These are phyloP conservation scores for Pseudoatta argentina DNA, from an alignment of 1,140 invertebrate genomes.

Conservation along the genomic window DNA sequence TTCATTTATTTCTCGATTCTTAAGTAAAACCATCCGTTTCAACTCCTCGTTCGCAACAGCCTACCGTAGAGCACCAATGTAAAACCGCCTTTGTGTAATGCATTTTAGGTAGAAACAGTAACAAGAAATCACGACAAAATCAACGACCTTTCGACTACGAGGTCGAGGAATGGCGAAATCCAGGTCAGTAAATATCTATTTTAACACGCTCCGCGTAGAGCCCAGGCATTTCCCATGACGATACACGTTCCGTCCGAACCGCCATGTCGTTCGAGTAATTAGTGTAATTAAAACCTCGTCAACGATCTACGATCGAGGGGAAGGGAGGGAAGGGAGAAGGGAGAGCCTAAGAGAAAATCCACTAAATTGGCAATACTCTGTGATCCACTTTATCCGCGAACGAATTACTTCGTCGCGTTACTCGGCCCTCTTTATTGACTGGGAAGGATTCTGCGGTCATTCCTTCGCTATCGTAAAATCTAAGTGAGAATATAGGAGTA, in stretches of 20 bases:
- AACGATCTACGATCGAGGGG: constrained; percentile 57
- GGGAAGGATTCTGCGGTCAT: constrained; percentile 66
- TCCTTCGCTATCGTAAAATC: constrained; percentile 50
- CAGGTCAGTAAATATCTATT: constrained; percentile 85
- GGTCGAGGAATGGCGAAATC: constrained; percentile 88
- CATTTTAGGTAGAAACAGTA: constrained; percentile 81
- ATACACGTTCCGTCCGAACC: constrained; percentile 61
- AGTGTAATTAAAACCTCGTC: constrained; percentile 78
- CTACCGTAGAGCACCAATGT: constrained; percentile 50
- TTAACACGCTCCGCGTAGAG: constrained; percentile 65
- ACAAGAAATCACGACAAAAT: constrained; percentile 79
- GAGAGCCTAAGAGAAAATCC: constrained; percentile 66
- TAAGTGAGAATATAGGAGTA: not conserved
- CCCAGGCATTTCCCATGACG: constrained; percentile 71
- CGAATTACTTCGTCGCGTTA: constrained; percentile 70
- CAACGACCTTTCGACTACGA: constrained; percentile 86
- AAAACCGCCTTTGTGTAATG: constrained; percentile 74
- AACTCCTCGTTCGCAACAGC: constrained; percentile 26
- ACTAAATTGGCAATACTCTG: constrained; percentile 71
- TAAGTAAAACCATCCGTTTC: constrained; percentile 49
- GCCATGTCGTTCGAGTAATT: constrained; percentile 74
- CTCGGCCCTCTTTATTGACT: constrained; percentile 63
- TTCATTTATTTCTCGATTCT: constrained; percentile 48
- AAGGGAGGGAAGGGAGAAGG: not conserved
- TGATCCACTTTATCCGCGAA: constrained; percentile 71